Percentiles rank a stretch among this genome's conserved stretches.
These are phyloP conservation scores for Aphis gossypii DNA, from an alignment of 1,140 invertebrate species.

Conservation along the genomic window DNA sequence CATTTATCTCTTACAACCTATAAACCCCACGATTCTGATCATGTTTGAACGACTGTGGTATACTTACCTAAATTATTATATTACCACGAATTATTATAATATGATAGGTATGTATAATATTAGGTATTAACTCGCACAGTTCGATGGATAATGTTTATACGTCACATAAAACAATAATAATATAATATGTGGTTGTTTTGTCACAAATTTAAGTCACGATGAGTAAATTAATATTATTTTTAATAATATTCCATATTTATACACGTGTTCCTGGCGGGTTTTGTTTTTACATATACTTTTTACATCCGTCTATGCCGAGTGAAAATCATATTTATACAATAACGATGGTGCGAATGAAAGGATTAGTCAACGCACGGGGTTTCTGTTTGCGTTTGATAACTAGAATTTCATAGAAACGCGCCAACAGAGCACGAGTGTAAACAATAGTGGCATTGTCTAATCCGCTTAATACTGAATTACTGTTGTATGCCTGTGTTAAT, in stretches of 20 bases:
- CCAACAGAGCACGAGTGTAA: not conserved
- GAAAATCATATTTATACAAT: constrained; percentile 9
- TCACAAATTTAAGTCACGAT: not conserved
- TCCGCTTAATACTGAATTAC: constrained; percentile 28
- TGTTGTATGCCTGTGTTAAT: not conserved
- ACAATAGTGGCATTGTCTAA: constrained; percentile 46
- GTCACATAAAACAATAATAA: too few species aligned
- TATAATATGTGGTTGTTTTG: not conserved
- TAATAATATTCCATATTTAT: not conserved
- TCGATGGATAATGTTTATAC: not conserved
- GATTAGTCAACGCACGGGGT: constrained; percentile 8
- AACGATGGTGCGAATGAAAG: not conserved
- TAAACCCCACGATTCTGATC: not conserved
- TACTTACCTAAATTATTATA: not conserved
- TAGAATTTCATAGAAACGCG: constrained; percentile 29
- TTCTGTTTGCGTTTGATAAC: constrained; percentile 47
- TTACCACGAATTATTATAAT: not conserved
- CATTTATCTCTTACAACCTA: not conserved
- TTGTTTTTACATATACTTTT: not conserved
- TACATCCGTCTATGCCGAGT: not conserved
- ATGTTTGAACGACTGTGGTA: too few species aligned
- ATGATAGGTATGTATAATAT: not conserved
- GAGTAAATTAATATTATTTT: constrained; percentile 12
- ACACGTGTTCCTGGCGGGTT: not conserved
- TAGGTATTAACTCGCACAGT: not conserved